Base-by-base conservation (phyloP, 2,797 vertebrate species). In the Chloroceryle inda region DNA sequence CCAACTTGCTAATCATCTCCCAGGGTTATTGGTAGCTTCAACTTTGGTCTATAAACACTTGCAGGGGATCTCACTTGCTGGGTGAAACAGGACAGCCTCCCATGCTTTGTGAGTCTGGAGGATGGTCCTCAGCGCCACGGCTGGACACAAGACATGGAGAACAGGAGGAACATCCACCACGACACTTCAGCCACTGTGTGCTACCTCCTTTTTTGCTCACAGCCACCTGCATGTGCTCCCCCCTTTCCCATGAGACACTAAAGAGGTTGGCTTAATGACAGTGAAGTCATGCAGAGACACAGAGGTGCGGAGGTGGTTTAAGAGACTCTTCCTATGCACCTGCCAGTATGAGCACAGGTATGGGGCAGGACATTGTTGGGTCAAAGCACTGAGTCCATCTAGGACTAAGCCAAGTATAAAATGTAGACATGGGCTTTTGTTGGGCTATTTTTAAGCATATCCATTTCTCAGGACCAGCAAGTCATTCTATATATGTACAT, bases 71-170 rank as follows among this genome's bases (percentile, higher is more conserved):
- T 23, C 2, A 10, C 9, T 8, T 17, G 7, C 16, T 24, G 45
- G 6, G 4, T 47, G 40, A 76, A 58, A 35, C 52, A 11, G 35
- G 22, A 37, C 35, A 72, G 19, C 22, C 47, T 67, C 40, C 40
- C 31, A 19, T 1, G 1, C 24, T 44, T 29, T 52, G 62, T 33
- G 47, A 67, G 37, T 26, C 26, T 61, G 40, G 19, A 59, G 38
- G 33, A 37, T 0, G 3, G 23, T 61, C 16, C 4, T 13, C 6
- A 0, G 1, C 45, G 35, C 6, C 3, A 2, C 1, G 13, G 20
- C 11, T 4, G 3, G 22, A 14, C 16, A 24, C 0, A 5, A 22
- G 78, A 53, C 52, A 35, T 15, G 16, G 16, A 29, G 7, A 44
- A 38, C 24, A 75, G 21, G 56, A 42, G 15, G 23, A 52, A 2